These are phyloP conservation scores for Ectemnius cavifrons DNA, from an alignment of 2,888 invertebrate genomes.

Conservation along the genomic window DNA sequence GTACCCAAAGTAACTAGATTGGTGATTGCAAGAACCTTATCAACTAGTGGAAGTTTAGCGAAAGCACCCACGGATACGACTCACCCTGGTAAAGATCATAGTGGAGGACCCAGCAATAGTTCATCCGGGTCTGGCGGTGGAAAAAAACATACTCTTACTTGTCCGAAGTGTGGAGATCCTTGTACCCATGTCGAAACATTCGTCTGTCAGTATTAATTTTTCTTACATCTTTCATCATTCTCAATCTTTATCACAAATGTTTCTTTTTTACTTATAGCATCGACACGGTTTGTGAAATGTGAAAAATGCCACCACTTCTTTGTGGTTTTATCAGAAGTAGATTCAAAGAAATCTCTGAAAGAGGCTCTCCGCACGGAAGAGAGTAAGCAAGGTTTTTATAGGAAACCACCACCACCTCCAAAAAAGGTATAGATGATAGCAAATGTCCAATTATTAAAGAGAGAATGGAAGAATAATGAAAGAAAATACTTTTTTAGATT, in stretches of 20 bases:
- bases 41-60: slow-evolving; percentile 64
- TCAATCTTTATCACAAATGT: background rate
- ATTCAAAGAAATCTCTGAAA: slow-evolving; percentile 91
- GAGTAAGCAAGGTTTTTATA: slow-evolving; percentile 84
- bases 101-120: slow-evolving; percentile 47
- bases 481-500: slow-evolving; percentile 81
- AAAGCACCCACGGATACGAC: slow-evolving; percentile 73
- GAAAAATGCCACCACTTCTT: slow-evolving; percentile 99
- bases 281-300: slow-evolving; percentile 97
- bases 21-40: slow-evolving; percentile 68
- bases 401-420: slow-evolving; percentile 95
- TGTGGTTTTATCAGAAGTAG: slow-evolving; percentile 95
- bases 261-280: slow-evolving; percentile 78
- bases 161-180: slow-evolving; percentile 98
- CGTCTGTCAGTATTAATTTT: slow-evolving; percentile 84
- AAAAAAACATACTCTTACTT: slow-evolving; percentile 89
- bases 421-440: slow-evolving; percentile 83
- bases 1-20: slow-evolving; percentile 75
- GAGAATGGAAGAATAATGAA: background rate
- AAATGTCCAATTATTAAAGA: too few relatives aligned
- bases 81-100: slow-evolving; percentile 69
- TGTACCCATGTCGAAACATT: slow-evolving; percentile 98
- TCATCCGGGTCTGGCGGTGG: slow-evolving; percentile 77
- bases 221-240: too few relatives aligned
- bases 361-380: slow-evolving; percentile 85